Evolutionary conservation across 2,888 invertebrate genomes (phyloP).

Genomic region (Calephelis perditalis): DNA sequence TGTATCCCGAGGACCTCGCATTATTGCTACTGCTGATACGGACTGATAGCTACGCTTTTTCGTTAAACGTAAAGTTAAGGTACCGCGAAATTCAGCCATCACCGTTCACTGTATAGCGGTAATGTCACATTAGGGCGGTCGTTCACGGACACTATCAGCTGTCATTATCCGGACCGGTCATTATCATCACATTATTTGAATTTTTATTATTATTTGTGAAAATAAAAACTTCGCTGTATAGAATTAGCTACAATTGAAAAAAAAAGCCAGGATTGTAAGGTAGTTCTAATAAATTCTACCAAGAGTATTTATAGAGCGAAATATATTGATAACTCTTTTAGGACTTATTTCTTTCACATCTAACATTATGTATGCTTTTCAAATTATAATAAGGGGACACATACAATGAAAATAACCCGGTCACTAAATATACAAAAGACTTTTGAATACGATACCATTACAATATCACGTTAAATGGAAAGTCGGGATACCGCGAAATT

Average conservation of each 20-base stretch:
- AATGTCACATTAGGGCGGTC: constrained; percentile 42
- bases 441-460: constrained; percentile 29
- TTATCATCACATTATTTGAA: constrained; percentile 34
- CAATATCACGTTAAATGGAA: constrained; percentile 49
- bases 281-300: too few relatives aligned
- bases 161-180: constrained; percentile 32
- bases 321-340: too few relatives aligned
- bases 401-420: too few relatives aligned
- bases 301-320: too few relatives aligned
- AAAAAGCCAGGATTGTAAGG: too few relatives aligned
- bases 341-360: too few relatives aligned
- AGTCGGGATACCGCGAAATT: constrained; percentile 66
- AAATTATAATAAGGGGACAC: too few relatives aligned
- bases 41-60: too few relatives aligned
- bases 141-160: constrained; percentile 28
- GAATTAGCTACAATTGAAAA: background rate
- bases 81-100: constrained; percentile 67
- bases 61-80: constrained; percentile 56
- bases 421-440: constrained; percentile 33
- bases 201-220: constrained; percentile 30
- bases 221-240: constrained; percentile 27
- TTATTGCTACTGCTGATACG: too few relatives aligned
- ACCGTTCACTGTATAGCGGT: constrained; percentile 55
- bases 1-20: too few relatives aligned
- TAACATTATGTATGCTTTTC: too few relatives aligned